Conservation (phyloP, 2,113 vertebrate genomes). For the Cryptomyrus ogoouensis region DNA sequence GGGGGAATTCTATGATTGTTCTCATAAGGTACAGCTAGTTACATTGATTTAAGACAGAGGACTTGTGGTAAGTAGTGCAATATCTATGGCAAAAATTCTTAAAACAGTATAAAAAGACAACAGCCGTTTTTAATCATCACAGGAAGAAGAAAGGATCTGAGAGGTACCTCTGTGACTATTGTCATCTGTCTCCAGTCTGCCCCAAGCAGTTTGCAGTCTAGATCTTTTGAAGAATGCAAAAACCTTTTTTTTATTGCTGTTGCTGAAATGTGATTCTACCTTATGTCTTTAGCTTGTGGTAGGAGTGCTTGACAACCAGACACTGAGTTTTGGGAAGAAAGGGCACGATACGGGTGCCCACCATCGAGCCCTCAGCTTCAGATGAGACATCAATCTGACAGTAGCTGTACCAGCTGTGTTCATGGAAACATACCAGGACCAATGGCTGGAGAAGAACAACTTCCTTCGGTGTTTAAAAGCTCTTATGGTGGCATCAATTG, state of each 20-base stretch:
- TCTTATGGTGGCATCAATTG: conserved; percentile 15
- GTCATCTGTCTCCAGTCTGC: not conserved
- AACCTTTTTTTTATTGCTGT: not conserved
- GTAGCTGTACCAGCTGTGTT: not conserved
- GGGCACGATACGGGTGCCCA: not conserved
- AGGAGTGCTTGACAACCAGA: not conserved
- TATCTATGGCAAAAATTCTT: conserved; percentile 1
- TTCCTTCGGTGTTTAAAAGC: conserved; percentile 21
- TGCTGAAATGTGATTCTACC: not conserved
- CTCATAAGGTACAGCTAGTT: not conserved
- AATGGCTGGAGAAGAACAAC: not conserved
- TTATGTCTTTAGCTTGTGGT: not conserved
- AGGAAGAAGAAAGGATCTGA: not conserved
- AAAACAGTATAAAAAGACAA: not conserved
- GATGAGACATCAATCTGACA: not conserved
- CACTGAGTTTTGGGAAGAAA: not conserved
- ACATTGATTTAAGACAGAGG: not conserved
- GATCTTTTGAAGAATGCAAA: not conserved
- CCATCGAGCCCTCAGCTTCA: not conserved
- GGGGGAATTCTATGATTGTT: not conserved
- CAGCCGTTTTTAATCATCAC: not conserved
- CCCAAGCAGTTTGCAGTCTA: not conserved
- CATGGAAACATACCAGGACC: not conserved
- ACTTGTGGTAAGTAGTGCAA: not conserved
- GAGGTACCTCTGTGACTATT: not conserved